phyloP scores from a whole-genome alignment of 2,113 vertebrate genomes.

The Gasterosteus nipponicus region DNA sequence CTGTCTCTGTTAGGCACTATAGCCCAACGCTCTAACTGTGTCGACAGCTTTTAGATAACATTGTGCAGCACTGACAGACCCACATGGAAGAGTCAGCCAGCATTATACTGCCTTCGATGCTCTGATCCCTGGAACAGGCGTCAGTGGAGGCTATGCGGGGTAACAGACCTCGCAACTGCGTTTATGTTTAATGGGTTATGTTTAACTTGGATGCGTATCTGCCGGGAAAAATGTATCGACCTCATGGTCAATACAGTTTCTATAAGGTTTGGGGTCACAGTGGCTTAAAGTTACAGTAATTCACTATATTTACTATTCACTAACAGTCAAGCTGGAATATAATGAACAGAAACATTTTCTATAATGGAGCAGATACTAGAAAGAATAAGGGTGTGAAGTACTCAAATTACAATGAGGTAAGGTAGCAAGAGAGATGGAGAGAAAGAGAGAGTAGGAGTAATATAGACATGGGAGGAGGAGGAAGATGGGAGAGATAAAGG shows the following conservation, averaged over 20 bases:
- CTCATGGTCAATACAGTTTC: background rate
- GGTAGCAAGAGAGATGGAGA: conserved; percentile 14
- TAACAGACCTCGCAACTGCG: conserved; percentile 26
- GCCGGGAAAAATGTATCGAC: conserved; percentile 14
- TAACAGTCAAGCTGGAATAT: background rate
- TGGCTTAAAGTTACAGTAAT: conserved; percentile 5
- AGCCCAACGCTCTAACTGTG: conserved; percentile 47
- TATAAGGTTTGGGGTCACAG: conserved; percentile 26
- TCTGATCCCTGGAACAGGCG: conserved; percentile 31
- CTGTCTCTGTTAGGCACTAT: conserved; percentile 38
- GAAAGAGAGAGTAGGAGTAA: conserved; percentile 46
- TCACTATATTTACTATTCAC: background rate
- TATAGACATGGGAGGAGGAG: conserved; percentile 27
- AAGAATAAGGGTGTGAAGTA: background rate
- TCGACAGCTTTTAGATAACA: conserved; percentile 60
- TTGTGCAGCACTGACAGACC: conserved; percentile 49
- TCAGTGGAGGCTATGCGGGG: conserved; percentile 2
- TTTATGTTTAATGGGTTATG: background rate
- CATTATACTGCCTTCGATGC: conserved; percentile 39
- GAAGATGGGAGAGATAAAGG: conserved; percentile 26
- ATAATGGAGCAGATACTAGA: background rate
- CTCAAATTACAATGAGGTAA: conserved; percentile 16
- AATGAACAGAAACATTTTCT: background rate
- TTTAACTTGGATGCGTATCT: background rate
- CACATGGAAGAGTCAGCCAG: conserved; percentile 55